Base-by-base conservation (phyloP, 2,113 vertebrate species). In the Hystrix cristata region DNA sequence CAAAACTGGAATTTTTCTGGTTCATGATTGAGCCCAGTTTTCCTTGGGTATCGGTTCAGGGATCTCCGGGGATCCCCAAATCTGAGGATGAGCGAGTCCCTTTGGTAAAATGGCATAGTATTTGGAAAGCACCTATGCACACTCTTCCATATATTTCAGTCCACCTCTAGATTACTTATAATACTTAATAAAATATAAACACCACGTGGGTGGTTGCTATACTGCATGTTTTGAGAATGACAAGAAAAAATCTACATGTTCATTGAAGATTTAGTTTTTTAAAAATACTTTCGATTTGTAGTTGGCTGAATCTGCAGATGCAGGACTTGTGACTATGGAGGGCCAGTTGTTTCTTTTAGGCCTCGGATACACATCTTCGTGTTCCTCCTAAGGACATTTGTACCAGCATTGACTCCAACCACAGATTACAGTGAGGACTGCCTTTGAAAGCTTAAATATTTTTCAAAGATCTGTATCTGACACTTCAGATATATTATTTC, bases 361-460 rank as follows among this genome's bases (percentile, higher is more conserved):
- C 16, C 69, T 71, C 53, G 69, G 60, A 51, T 72, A 18, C 21
- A 87, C 23, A 27, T 64, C 76, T 96, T 91, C 21, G 10, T 84
- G 25, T 46, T 18, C 14, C 69, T 78, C 38, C 43, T 64, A 60
- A 55, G 43, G 83, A 80, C 62, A 15, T 53, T 65, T 38, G 15
- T 65, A 34, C 67, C 29, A 64, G 3, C 51, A 4, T 29, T 62
- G 60, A 94, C 46, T 92, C 13, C 55, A 64, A 65, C 10, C 18
- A 76, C n/a, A 86, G 25, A 43, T 57, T 69, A 67, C 31, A 85
- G n/a, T 92, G 81, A 31, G 51, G 23, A 53, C 12, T 85, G 3
- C 21, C 38, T 92, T 82, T 53, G 64, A 85, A 90, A 85, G 29
- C 31, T 78, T 96, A 60, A 38, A 38, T 59, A 38, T 67, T 90